Evolutionary conservation across 2,888 invertebrate genomes (phyloP), one percentile per base, ranked within the genome.

Genomic region (Aphidoletes aphidimyza): DNA sequence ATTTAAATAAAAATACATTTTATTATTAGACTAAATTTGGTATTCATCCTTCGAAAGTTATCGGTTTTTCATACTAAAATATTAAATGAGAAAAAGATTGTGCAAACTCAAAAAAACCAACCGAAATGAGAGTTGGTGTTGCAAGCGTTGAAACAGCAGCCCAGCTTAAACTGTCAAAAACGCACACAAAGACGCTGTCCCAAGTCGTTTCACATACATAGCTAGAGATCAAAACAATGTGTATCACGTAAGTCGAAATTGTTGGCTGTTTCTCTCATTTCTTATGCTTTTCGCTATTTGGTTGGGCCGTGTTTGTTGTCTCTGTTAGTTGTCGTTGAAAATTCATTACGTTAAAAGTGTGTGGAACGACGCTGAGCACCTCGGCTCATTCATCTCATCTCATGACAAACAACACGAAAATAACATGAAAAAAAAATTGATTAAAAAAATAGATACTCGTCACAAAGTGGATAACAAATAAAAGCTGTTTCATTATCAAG

Each of bases 201-300:
- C 1, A 3, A 30, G 14, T 34, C 30, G 34, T 30, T 69, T 5
- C 14, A 69, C 3, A 69, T 69, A 69, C 69, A 69, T n/a, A n/a
- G n/a, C 11, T 69, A 1, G 30, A 81, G n/a, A 81, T 81, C 81
- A 81, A 81, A 81, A 81, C 81, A 81, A 81, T 81, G 81, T 37
- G 6, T 81, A 26, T 30, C n/a, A 69, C 36, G 36, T 11, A n/a
- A 22, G 22, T n/a, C n/a, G 22, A 6, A 54, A 37, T 81, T 81
- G 39, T 81, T 81, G 19, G 17, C 3, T 9, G 37, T 36, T 54
- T 81, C 39, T 2, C 17, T 81, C 37, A n/a, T 37, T 37, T 37
- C 37, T 81, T 22, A 78, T 81, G 8, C 22, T 14, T n/a, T 5
- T 42, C 14, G 54, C 2, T 30, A 22, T n/a, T 36, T 5, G 11